These are phyloP conservation scores for Candoia aspera DNA, from an alignment of 2,113 vertebrate species.

Conservation along the genomic window DNA sequence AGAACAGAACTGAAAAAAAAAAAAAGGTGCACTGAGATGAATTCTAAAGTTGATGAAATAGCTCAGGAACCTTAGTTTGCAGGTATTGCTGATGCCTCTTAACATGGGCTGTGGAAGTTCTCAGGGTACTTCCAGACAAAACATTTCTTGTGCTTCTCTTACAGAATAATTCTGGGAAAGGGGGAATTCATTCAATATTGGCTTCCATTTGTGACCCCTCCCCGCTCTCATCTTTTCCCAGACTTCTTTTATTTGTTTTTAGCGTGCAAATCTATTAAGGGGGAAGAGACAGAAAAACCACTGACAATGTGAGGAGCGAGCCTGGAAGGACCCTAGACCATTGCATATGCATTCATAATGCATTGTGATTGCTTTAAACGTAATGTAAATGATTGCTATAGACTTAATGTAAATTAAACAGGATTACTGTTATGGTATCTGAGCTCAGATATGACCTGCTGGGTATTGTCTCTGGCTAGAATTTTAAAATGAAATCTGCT, in stretches of 20 bases:
- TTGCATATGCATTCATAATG: background rate
- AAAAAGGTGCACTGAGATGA: rapidly evolving
- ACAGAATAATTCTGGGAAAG: background rate
- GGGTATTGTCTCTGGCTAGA: background rate
- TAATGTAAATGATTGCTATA: background rate
- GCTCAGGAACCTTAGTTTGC: background rate
- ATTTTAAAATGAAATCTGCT: background rate
- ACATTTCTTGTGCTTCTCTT: background rate
- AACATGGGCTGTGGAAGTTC: background rate
- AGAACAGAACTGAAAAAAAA: conserved; percentile 11
- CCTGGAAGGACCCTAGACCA: background rate
- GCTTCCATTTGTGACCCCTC: background rate
- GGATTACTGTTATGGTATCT: background rate
- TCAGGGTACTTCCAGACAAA: background rate
- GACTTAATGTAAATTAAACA: background rate
- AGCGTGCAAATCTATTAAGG: background rate
- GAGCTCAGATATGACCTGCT: background rate
- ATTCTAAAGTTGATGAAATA: background rate
- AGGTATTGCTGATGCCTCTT: rapidly evolving
- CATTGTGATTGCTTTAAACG: background rate
- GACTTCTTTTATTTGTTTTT: background rate
- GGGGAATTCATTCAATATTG: background rate
- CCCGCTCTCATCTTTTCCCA: background rate
- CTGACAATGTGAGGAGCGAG: background rate
- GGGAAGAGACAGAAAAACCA: background rate